Percentiles rank a stretch among this genome's conserved stretches.
Conservation (phyloP, 2,797 vertebrate species). For the Phylloscopus collybita region DNA sequence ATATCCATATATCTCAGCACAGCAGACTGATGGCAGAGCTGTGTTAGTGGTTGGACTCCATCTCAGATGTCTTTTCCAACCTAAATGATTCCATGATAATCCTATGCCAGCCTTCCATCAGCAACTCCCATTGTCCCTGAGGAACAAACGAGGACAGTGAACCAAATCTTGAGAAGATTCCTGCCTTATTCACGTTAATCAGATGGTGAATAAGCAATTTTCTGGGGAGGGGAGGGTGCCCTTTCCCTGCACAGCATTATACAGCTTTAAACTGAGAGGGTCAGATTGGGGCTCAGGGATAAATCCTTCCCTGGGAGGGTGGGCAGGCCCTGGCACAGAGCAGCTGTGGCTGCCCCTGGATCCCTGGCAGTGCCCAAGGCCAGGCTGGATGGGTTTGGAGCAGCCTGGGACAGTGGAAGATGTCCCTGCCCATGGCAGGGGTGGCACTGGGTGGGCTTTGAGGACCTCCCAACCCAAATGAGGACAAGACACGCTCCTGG, state of each 20-base stretch:
- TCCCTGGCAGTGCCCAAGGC: not conserved
- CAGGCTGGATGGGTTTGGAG: not conserved
- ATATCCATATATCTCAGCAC: not conserved
- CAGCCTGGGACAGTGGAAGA: not conserved
- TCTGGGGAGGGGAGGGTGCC: not conserved
- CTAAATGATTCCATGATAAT: not conserved
- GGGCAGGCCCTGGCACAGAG: not conserved
- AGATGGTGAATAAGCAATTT: not conserved
- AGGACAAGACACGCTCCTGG: fast-evolving
- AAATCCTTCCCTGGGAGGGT: not conserved
- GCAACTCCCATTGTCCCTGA: not conserved
- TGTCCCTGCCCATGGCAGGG: not conserved
- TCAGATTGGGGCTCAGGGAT: not conserved
- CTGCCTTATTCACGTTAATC: not conserved
- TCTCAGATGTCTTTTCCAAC: not conserved
- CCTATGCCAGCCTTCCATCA: not conserved
- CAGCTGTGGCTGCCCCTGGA: not conserved
- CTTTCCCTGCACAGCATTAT: not conserved
- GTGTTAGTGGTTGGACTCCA: not conserved
- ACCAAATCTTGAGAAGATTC: not conserved
- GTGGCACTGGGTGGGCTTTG: fast-evolving
- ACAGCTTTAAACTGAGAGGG: not conserved
- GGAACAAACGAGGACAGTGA: not conserved
- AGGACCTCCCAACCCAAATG: not conserved
- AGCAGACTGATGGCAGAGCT: not conserved